Conservation (phyloP, 2,113 vertebrate genomes). For the Cynopterus brachyotis region DNA sequence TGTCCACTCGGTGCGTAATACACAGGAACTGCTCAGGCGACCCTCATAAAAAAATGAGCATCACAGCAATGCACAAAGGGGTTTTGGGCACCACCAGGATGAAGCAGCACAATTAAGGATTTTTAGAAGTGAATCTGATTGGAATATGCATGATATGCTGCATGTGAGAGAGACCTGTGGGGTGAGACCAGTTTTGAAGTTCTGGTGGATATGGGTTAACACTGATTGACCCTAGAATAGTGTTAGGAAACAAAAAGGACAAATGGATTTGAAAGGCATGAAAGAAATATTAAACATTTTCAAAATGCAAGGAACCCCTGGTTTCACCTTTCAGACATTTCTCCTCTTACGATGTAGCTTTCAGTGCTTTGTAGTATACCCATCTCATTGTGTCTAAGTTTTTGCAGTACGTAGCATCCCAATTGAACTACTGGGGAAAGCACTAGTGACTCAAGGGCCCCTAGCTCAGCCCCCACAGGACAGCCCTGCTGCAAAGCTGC, state of each 20-base stretch:
- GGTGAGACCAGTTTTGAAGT: background rate
- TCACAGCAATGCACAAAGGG: background rate
- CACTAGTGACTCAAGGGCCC: background rate
- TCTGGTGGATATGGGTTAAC: too few relatives aligned
- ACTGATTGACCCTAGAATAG: too few relatives aligned
- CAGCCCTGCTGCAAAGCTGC: background rate
- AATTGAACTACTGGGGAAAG: background rate
- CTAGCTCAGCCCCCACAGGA: background rate
- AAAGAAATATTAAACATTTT: background rate
- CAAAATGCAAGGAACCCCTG: background rate
- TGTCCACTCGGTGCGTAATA: fast-evolving
- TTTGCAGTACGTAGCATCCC: background rate
- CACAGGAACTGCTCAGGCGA: background rate
- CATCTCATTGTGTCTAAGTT: fast-evolving
- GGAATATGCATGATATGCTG: fast-evolving
- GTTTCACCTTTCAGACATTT: background rate
- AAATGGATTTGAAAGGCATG: background rate
- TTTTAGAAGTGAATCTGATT: background rate
- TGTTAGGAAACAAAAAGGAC: background rate
- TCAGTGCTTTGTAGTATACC: background rate
- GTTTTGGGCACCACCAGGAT: too few relatives aligned
- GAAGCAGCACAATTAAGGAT: background rate
- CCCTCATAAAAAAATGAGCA: background rate
- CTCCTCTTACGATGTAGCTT: background rate
- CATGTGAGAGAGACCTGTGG: fast-evolving